A percentile compares a stretch with the other conserved stretches of the same genome.
Evolutionary conservation across 2,113 vertebrate species (phyloP).

Genomic region (Macrotus californicus): DNA sequence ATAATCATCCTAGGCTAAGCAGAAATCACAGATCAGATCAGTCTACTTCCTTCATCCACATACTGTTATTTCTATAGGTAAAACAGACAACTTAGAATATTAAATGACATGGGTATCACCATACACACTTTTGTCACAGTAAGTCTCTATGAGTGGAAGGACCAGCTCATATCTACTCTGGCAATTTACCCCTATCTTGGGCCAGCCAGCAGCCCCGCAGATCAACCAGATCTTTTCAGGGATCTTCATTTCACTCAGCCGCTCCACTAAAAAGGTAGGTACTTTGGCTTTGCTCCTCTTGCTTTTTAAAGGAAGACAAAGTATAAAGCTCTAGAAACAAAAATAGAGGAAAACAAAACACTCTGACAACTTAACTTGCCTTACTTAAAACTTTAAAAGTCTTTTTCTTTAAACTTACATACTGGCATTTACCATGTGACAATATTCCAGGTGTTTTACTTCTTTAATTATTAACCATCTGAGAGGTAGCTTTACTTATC

Average conservation of each 20-base stretch:
- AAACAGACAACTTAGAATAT: neutral
- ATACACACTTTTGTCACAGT: neutral
- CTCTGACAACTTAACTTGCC: neutral
- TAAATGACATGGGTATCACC: neutral
- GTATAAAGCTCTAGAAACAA: neutral
- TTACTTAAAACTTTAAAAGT: neutral
- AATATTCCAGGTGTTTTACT: neutral
- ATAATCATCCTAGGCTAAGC: neutral
- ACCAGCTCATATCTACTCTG: too few relatives aligned
- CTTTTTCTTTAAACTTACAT: neutral
- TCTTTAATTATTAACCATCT: neutral
- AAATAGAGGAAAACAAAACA: neutral
- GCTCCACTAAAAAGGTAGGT: neutral
- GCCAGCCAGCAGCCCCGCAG: neutral
- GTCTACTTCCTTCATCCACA: neutral
- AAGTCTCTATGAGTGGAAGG: neutral
- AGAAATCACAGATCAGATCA: neutral
- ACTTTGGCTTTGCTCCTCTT: neutral
- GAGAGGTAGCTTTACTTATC: neutral
- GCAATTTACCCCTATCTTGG: too few relatives aligned
- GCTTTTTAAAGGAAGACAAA: neutral
- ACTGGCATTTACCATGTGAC: neutral
- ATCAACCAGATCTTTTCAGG: neutral
- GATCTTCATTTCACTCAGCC: neutral
- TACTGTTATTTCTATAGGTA: neutral